These are phyloP conservation scores for Drosophila albomicans DNA, from an alignment of 1,140 invertebrate genomes.

Conservation along the genomic window DNA sequence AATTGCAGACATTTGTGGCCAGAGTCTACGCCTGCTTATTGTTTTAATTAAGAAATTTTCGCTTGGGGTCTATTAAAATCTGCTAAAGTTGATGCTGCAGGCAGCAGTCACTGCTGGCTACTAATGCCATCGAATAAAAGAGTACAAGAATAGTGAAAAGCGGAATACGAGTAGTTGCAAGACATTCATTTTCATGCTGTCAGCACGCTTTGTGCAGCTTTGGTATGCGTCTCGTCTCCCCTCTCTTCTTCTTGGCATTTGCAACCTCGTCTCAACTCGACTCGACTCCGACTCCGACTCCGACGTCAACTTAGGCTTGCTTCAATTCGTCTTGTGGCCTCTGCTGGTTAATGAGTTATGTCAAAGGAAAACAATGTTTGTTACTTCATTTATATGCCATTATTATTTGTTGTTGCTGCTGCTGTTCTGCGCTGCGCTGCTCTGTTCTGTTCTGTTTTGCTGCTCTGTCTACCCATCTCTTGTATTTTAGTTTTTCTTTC, in stretches of 20 bases:
- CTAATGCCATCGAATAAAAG: not conserved
- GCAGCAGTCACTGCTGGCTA: conserved; percentile 31
- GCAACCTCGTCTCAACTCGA: not conserved
- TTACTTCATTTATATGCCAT: conserved; percentile 82
- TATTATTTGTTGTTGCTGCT: conserved; percentile 74
- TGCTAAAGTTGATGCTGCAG: conserved; percentile 29
- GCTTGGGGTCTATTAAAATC: conserved; percentile 73
- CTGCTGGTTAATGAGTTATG: conserved; percentile 81
- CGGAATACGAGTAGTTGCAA: conserved; percentile 24
- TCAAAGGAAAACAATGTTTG: conserved; percentile 82
- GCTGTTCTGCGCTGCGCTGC: conserved; percentile 57
- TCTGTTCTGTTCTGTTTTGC: conserved; percentile 32
- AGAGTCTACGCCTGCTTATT: conserved; percentile 58
- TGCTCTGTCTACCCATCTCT: not conserved
- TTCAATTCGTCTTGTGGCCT: conserved; percentile 44
- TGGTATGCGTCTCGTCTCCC: conserved; percentile 10
- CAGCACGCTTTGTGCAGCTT: conserved; percentile 26
- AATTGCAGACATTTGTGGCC: conserved; percentile 74
- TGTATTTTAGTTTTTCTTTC: conserved; percentile 36
- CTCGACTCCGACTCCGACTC: not conserved
- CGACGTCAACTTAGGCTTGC: conserved; percentile 14
- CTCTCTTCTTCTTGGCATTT: conserved; percentile 5
- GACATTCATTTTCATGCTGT: conserved; percentile 44
- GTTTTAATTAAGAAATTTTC: conserved; percentile 82
- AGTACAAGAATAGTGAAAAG: not conserved